Evolutionary conservation across 2,888 invertebrate species (phyloP), one percentile per base, ranked within the genome.

Genomic region (Mythimna albipuncta): DNA sequence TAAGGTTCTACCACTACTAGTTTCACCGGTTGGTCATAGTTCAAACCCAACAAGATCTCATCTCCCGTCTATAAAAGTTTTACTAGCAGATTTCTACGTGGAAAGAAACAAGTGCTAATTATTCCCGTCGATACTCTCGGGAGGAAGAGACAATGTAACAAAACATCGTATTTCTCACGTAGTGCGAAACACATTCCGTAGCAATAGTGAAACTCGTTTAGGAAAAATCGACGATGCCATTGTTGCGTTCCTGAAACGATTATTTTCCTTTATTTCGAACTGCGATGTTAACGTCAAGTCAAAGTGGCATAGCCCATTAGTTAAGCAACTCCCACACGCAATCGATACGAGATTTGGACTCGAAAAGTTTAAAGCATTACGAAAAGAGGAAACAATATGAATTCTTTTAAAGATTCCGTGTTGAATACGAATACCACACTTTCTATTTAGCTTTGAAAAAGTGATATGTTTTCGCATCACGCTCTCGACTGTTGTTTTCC

Each of bases 121-220:
- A 79, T 78, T 76, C 75, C 77, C 26, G 73, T 79, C 77, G 75
- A 77, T 87, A 82, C 74, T 82, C 78, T 74, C 72, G 66, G 76
- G 77, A 82, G 58, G 52, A 64, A 71, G 65, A 73, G 21, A 83
- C 79, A 78, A 82, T 85, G 66, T 54, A 82, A 83, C 83, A 88
- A 88, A 88, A 87, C 83, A 82, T 72, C 67, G 73, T 69, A 63
- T 77, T 90, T 92, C 92, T 80, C 92, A 93, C 89, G 90, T 82
- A 88, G 85, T 71, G 83, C 77, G 83, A 88, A 84, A 82, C 81
- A 78, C 76, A 85, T 88, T 83, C 84, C 82, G 82, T 79, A 81
- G 79, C 85, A 84, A 75, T 80, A 88, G 91, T 88, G 92, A 91
- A 92, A 92, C 90, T 88, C 77, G 78, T 85, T 84, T 83, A 88